Evolutionary conservation across 2,113 vertebrate genomes (phyloP).

Genomic region (cattle (Bos taurus)): ARS-UCD2.0 NC_037342.1:53541501-53542000

Average conservation of each 20-base stretch:
- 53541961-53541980: conserved; percentile 85
- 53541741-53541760: neutral
- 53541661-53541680: neutral
- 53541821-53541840: conserved; percentile 25
- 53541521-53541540: neutral
- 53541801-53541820: conserved; percentile 19
- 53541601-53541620: neutral
- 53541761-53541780: conserved; percentile 6
- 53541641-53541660: neutral
- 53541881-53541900: conserved; percentile 84
- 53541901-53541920: conserved; percentile 88
- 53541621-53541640: neutral
- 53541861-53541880: neutral
- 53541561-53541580: neutral
- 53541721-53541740: neutral
- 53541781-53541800: neutral
- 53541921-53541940: conserved; percentile 79
- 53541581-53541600: neutral
- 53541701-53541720: neutral
- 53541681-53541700: neutral
- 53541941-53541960: conserved; percentile 69
- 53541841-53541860: neutral
- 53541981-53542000: conserved; percentile 93
- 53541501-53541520: neutral
- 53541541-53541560: neutral